These are phyloP conservation scores for Chinchilla lanigera DNA, from an alignment of 2,113 vertebrate species.

Conservation along the genomic window DNA sequence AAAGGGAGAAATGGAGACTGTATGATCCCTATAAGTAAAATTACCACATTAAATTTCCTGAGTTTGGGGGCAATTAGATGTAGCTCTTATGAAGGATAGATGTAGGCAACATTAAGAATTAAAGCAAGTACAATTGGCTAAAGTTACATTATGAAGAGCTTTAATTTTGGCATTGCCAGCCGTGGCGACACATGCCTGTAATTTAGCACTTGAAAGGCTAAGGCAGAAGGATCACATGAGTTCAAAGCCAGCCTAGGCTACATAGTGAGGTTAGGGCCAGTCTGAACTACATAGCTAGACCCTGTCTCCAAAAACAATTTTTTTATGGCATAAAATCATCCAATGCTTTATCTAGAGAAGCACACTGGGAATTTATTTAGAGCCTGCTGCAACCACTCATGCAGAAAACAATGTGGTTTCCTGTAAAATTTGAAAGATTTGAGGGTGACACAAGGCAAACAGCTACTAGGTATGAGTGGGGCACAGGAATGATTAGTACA, in stretches of 20 bases:
- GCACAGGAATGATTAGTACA: not conserved
- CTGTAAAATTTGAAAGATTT: constrained; percentile 56
- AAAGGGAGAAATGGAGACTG: not conserved
- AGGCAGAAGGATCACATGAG: not conserved
- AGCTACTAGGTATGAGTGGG: constrained; percentile 15
- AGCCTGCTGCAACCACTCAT: constrained; percentile 41
- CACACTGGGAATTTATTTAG: constrained; percentile 55
- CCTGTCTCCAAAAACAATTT: not conserved
- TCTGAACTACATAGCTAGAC: not conserved
- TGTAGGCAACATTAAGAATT: not conserved
- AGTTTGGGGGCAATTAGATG: not conserved
- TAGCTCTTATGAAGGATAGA: not conserved
- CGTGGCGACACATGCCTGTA: not conserved
- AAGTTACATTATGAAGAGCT: constrained; percentile 51
- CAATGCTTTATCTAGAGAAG: constrained; percentile 64
- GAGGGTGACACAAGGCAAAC: constrained; percentile 60
- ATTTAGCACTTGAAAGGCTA: not conserved
- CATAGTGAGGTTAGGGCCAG: not conserved
- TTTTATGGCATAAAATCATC: constrained; percentile 48
- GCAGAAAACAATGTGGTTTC: constrained; percentile 73
- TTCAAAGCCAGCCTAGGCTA: not conserved
- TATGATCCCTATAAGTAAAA: not conserved
- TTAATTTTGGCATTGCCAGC: constrained; percentile 64
- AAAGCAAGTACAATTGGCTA: constrained; percentile 29
- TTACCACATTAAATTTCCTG: not conserved